A percentile compares a stretch with the other conserved stretches of the same genome.
Conservation (phyloP, 2,888 invertebrate genomes). For the Cenopis cana region DNA sequence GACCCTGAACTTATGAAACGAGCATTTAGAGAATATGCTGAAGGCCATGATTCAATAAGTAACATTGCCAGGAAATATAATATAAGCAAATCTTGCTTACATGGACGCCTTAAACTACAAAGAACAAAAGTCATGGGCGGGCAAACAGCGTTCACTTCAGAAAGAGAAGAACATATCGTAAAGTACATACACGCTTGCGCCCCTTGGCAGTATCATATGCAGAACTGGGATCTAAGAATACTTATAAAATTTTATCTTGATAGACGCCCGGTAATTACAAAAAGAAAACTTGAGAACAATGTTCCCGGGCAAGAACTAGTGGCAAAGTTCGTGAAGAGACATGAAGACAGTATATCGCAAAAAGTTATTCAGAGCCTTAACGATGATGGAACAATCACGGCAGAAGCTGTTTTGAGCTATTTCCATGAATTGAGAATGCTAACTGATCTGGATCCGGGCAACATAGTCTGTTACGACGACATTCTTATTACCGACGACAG, state of each 20-base stretch:
- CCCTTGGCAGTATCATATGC: conserved; percentile 21
- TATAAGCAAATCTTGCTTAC: conserved; percentile 11
- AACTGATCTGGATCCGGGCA: conserved; percentile 8
- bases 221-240: conserved; percentile 18
- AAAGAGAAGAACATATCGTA: conserved; percentile 31
- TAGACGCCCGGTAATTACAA: conserved; percentile 19
- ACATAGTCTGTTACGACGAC: conserved; percentile 17
- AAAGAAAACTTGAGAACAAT: conserved; percentile 25
- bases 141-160: conserved; percentile 10
- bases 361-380: conserved; percentile 17
- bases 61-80: conserved; percentile 11
- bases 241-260: conserved; percentile 33
- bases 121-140: not conserved
- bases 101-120: not conserved
- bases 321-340: conserved; percentile 6
- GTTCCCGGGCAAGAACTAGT: conserved; percentile 18
- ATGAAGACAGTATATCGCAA: conserved; percentile 18
- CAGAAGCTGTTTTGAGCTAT: conserved; percentile 18
- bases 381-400: conserved; percentile 8
- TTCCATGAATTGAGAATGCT: conserved; percentile 18
- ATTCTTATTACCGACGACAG: not conserved
- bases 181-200: conserved; percentile 21
- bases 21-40: conserved; percentile 6
- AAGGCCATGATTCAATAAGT: conserved; percentile 6
- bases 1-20: conserved; percentile 22